Base-by-base conservation (phyloP, 2,888 invertebrate genomes). In the Cybosia mesomella region DNA sequence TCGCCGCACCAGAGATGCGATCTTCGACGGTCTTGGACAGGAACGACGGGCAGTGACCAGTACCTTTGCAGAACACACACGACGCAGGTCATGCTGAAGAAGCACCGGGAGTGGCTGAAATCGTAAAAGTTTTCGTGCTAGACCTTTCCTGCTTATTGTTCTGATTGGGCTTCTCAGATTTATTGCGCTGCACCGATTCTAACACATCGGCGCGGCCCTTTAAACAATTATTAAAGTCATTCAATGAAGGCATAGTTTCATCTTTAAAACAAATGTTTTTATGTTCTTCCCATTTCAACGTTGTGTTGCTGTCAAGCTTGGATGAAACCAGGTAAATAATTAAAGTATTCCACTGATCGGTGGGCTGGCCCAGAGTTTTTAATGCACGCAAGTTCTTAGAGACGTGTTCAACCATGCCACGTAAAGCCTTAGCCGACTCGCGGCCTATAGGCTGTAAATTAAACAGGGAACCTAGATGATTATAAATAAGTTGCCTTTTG, bases 1-100 rank as follows among this genome's bases (percentile, higher is more conserved):
- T 28, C 0, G 5, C 24, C 57, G 57, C 3, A 11, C 43, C 60
- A 1, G 55, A 10, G 5, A 22, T 34, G 15, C 62, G 18, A 0
- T 62, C 62, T 15, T 61, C 49, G 10, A 53, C 15, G 4, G 67
- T 18, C 53, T 49, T 67, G 21, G 57, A 43, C 55, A 57, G n/a
- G 28, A 67, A 67, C 13, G 55, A 43, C 1, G 57, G 15, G 22
- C 67, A 67, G 32, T 67, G 67, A 2, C 18, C 39, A 11, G 13
- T 15, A 15, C 62, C 67, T 4, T 15, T 55, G 55, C 67, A 67
- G 18, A 58, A 10, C 24, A 61, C 43, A 15, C 62, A 62, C 13
- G 28, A 24, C 5, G 32, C 18, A 32, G 32, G 28, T 28, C 32
- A 13, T 1, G 13, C 2, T 13, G 24, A 22, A 8, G 32, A 24